These are phyloP conservation scores for Dendrocincla fuliginosa DNA, from an alignment of 2,797 vertebrate genomes.

Conservation along the genomic window DNA sequence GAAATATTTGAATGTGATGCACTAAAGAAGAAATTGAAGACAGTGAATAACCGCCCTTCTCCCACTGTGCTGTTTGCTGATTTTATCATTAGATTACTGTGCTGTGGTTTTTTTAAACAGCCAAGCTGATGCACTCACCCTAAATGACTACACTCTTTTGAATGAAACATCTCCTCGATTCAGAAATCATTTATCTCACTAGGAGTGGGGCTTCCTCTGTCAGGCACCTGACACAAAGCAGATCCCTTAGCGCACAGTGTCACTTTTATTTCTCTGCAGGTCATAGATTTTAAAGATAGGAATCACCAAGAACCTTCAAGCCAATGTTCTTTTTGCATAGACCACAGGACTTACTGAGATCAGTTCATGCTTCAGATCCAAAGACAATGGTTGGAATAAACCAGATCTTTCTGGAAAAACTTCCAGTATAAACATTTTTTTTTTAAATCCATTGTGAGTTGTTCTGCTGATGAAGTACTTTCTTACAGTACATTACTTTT, in stretches of 20 bases:
- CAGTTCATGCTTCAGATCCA: not conserved
- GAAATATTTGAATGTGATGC: not conserved
- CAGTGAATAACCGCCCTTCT: not conserved
- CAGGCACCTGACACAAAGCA: not conserved
- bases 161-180: not conserved
- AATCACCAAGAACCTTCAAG: not conserved
- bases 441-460: not conserved
- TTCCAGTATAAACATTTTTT: conserved; percentile 36
- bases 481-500: conserved; percentile 14
- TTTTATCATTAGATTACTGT: not conserved
- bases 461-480: not conserved
- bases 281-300: not conserved
- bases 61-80: not conserved
- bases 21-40: not conserved
- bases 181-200: not conserved
- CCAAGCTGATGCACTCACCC: not conserved
- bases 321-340: not conserved
- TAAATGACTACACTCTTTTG: not conserved
- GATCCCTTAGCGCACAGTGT: not conserved
- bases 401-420: conserved; percentile 18
- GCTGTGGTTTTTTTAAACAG: not conserved
- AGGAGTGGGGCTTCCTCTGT: not conserved
- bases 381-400: conserved; percentile 52
- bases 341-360: not conserved
- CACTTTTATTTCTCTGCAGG: not conserved